phyloP scores from a whole-genome alignment of 2,888 invertebrate genomes.

The Cephus nigrinus region DNA sequence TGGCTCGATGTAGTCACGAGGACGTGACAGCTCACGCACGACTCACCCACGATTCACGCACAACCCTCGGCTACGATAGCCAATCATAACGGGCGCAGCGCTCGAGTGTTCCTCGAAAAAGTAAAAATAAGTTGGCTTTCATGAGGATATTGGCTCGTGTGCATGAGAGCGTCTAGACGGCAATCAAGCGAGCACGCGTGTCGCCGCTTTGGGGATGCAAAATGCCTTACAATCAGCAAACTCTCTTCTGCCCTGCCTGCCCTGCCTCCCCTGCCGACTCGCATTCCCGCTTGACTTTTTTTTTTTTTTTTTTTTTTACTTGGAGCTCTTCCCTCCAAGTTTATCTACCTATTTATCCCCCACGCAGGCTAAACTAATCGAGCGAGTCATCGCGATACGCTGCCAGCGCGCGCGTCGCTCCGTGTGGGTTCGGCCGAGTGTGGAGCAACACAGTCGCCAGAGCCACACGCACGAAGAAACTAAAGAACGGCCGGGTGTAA shows the following conservation, averaged over 20 bases:
- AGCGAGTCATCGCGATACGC: conserved; percentile 31
- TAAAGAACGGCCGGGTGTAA: conserved; percentile 34
- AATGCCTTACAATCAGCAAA: too few species aligned
- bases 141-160: background rate
- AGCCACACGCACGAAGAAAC: background rate
- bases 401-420: background rate
- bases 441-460: background rate
- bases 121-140: conserved; percentile 1
- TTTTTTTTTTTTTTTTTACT: too few species aligned
- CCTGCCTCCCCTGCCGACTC: too few species aligned
- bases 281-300: too few species aligned
- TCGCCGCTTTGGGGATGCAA: conserved; percentile 14
- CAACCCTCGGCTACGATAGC: background rate
- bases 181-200: conserved; percentile 35
- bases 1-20: conserved; percentile 20
- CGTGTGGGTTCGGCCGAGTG: background rate
- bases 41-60: conserved; percentile 8
- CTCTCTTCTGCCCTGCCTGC: too few species aligned
- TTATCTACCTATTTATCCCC: too few species aligned
- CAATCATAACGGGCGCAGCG: background rate
- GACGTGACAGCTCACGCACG: conserved; percentile 30
- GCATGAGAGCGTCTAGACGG: conserved; percentile 35
- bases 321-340: too few species aligned
- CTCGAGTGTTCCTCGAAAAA: conserved; percentile 5
- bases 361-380: conserved; percentile 11